phyloP scores from a whole-genome alignment of 2,797 vertebrate species.

The Acipenser transmontanus region DNA sequence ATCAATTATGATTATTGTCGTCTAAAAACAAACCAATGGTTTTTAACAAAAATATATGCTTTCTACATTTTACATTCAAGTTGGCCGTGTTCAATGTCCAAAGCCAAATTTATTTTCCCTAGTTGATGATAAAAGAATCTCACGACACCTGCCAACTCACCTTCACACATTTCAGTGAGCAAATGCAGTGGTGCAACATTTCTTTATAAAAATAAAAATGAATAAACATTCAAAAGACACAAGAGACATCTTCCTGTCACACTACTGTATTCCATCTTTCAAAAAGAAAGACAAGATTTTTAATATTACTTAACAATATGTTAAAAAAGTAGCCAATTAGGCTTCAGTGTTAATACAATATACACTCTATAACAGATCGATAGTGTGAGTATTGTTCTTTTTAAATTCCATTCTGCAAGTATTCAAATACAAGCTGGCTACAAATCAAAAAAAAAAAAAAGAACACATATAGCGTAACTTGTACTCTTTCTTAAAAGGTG shows the following conservation, averaged over 20 bases:
- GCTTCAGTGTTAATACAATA: constrained; percentile 99
- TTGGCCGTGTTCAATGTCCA: too few relatives aligned
- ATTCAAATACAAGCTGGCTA: constrained; percentile 81
- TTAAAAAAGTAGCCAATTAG: constrained; percentile 98
- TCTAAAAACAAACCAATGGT: too few relatives aligned
- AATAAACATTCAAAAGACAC: constrained; percentile 58
- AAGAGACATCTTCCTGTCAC: constrained; percentile 70
- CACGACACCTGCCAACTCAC: too few relatives aligned
- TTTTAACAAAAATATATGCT: too few relatives aligned
- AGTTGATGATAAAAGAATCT: too few relatives aligned
- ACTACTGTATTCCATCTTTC: constrained; percentile 99
- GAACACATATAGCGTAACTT: constrained; percentile 69
- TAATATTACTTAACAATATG: constrained; percentile 99
- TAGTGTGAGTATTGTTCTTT: constrained; percentile 88
- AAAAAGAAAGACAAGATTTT: constrained; percentile 99
- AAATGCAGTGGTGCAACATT: too few relatives aligned
- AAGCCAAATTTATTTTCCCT: too few relatives aligned
- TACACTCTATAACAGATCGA: constrained; percentile 96
- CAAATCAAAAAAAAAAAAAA: background rate
- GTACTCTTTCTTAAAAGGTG: constrained; percentile 81
- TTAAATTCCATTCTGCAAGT: constrained; percentile 79
- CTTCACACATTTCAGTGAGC: too few relatives aligned
- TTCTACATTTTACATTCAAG: too few relatives aligned
- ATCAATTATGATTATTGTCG: too few relatives aligned
- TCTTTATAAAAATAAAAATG: constrained; percentile 2